Evolutionary conservation across 2,888 invertebrate genomes (phyloP), one percentile per base, ranked within the genome.

Genomic region (Tetrapedia diversipes): DNA sequence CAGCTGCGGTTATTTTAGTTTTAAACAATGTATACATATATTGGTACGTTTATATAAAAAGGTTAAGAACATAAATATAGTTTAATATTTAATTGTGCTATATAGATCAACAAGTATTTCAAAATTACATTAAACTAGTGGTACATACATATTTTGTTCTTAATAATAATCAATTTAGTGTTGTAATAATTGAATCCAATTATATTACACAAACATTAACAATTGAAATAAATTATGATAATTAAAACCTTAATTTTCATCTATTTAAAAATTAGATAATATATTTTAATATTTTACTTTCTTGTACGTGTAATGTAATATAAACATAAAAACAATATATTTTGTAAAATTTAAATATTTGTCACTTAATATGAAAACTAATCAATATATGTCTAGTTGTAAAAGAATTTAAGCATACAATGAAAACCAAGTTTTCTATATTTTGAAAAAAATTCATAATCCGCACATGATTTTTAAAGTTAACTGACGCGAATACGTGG

Each of bases 321-420:
- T 32, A n/a, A 54, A 19, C 37, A 24, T 56, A 61, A 54, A 63
- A 54, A 32, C n/a, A 7, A 63, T 63, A 32, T 64, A 60, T 64
- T 57, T 54, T 69, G 54, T 69, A 69, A 37, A 53, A 54, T 61
- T 49, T n/a, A 45, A 45, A 69, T 47, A 34, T n/a, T 14, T 54
- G 27, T 54, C 16, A 37, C n/a, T 45, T 10, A 60, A 24, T 53
- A 34, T 34, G 7, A 69, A 54, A 34, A 37, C 45, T 66, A 10
- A 57, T 27, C 22, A 56, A 34, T 24, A 45, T 34, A 32, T 66
- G n/a, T 24, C n/a, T n/a, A n/a, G n/a, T n/a, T n/a, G n/a, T n/a
- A n/a, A n/a, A n/a, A n/a, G n/a, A n/a, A n/a, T n/a, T n/a, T n/a
- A n/a, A n/a, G n/a, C n/a, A n/a, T 70, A 67, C 61, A 65, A 49